Percentiles rank a stretch among this genome's conserved stretches.
Conservation (phyloP, 2,888 invertebrate species). For the Nymphalis urticae region DNA sequence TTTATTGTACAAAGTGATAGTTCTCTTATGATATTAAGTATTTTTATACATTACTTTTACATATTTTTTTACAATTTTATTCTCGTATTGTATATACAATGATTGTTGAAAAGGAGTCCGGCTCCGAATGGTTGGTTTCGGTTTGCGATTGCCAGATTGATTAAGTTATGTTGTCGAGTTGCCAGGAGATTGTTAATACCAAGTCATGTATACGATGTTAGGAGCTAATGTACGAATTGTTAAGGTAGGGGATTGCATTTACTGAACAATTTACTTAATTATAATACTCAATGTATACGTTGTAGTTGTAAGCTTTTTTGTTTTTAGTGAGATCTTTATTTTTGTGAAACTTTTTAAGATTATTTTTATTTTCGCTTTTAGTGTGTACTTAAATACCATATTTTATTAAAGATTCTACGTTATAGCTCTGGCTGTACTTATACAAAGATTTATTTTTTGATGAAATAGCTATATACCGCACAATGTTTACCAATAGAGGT, state of each 20-base stretch:
- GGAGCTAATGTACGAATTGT: conserved; percentile 64
- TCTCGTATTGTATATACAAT: conserved; percentile 70
- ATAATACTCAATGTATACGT: conserved; percentile 80
- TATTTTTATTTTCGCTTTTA: conserved; percentile 50
- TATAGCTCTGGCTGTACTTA: conserved; percentile 55
- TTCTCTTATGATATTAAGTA: conserved; percentile 80
- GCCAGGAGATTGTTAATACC: conserved; percentile 49
- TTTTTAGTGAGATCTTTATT: conserved; percentile 74
- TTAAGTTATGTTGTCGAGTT: conserved; percentile 58
- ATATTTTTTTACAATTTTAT: conserved; percentile 80
- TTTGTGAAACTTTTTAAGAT: conserved; percentile 55
- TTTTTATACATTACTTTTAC: conserved; percentile 81
- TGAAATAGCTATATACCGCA: conserved; percentile 49
- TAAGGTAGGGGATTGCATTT: conserved; percentile 75
- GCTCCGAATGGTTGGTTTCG: conserved; percentile 61
- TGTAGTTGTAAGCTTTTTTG: conserved; percentile 69
- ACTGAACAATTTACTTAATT: conserved; percentile 70
- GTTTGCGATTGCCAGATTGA: conserved; percentile 57
- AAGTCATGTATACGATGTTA: conserved; percentile 75
- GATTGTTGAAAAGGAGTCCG: conserved; percentile 59
- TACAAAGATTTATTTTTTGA: conserved; percentile 52
- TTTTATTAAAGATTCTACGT: conserved; percentile 46
- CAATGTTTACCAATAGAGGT: conserved; percentile 57
- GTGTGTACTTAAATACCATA: conserved; percentile 55
- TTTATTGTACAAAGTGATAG: conserved; percentile 80